phyloP scores from a whole-genome alignment of 1,140 invertebrate species.

The Eriocheir sinensis region DNA sequence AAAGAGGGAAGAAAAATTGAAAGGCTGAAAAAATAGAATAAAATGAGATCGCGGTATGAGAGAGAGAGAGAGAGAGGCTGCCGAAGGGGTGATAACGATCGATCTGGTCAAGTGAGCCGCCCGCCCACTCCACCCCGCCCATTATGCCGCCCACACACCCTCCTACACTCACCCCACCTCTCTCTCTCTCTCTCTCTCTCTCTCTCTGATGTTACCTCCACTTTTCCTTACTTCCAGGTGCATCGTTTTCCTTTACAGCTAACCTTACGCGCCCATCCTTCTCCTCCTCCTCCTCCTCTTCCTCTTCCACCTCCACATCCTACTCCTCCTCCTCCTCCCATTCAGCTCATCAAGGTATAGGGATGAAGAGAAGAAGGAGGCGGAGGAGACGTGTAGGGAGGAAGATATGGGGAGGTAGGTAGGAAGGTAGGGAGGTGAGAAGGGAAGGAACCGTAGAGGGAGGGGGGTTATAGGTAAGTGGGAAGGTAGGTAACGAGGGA shows the following conservation, averaged over 20 bases:
- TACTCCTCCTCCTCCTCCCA: too few species aligned
- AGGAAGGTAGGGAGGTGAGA: too few species aligned
- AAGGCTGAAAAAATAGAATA: too few species aligned
- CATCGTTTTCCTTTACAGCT: too few species aligned
- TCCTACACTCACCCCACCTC: neutral
- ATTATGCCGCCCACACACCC: neutral
- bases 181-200: conserved; percentile 3
- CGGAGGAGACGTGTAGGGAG: too few species aligned
- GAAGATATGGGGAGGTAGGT: too few species aligned
- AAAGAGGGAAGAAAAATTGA: neutral
- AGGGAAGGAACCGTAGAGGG: too few species aligned
- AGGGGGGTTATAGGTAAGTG: too few species aligned
- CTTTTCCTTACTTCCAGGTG: too few species aligned
- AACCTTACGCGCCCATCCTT: too few species aligned
- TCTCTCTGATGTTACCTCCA: neutral
- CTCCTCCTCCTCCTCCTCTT: neutral
- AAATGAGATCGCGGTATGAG: neutral
- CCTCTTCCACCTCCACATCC: neutral
- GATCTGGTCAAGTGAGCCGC: neutral
- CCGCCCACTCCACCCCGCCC: neutral
- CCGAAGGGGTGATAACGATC: neutral
- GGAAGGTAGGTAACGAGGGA: too few species aligned
- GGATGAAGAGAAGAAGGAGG: too few species aligned
- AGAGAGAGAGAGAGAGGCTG: conserved; percentile 20
- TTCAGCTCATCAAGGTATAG: neutral